phyloP scores from a whole-genome alignment of 2,113 vertebrate genomes.

The Gobius niger region DNA sequence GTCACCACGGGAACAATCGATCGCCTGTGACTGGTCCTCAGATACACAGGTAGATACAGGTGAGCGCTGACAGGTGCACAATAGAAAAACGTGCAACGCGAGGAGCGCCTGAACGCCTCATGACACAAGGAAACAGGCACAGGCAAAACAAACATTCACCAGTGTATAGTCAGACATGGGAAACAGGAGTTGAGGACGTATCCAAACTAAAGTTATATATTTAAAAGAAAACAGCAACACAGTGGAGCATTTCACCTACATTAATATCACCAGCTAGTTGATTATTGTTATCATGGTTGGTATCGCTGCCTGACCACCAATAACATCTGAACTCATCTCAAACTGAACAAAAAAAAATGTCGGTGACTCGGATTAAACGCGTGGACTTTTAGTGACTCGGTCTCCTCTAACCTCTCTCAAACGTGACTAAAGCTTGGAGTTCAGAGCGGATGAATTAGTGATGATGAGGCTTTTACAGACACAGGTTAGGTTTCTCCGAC shows the following conservation, averaged over 20 bases:
- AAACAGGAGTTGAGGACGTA: neutral
- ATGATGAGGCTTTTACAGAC: conserved; percentile 5
- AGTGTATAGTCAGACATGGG: neutral
- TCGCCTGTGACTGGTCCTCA: neutral
- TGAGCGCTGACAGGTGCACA: conserved; percentile 1
- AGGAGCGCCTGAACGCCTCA: neutral
- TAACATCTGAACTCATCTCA: neutral
- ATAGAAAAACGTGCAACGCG: neutral
- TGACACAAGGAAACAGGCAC: neutral
- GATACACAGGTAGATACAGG: neutral
- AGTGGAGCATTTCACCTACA: no score
- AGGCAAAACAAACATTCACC: neutral
- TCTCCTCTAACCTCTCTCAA: neutral
- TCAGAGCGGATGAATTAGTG: neutral
- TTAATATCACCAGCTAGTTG: no score
- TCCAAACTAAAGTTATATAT: no score
- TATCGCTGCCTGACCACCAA: no score
- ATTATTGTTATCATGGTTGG: no score
- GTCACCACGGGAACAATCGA: neutral
- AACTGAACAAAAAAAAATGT: neutral
- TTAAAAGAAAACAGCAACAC: no score
- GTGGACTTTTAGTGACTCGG: no score
- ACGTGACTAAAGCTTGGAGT: neutral
- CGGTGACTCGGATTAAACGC: neutral
- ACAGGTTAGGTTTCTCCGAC: neutral